Conservation (phyloP, 2,797 vertebrate genomes). For the Hippopotamyrus pictus region DNA sequence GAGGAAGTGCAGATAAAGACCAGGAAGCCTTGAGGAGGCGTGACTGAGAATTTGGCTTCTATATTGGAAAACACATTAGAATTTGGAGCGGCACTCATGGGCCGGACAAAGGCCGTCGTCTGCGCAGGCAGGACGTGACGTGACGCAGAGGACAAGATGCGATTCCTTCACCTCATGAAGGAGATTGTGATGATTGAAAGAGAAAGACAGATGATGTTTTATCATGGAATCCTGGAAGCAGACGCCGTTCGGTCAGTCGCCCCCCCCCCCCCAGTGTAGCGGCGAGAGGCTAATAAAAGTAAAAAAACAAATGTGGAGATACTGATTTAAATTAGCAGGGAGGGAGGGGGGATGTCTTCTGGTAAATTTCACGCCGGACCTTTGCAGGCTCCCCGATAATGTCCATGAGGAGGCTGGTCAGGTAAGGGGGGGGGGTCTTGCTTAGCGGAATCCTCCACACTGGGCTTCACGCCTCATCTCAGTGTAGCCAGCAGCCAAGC, state of each 20-base stretch:
- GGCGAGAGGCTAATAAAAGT: neutral
- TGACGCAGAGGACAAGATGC: neutral
- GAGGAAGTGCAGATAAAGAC: conserved; percentile 8
- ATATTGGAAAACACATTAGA: neutral
- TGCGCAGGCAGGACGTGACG: neutral
- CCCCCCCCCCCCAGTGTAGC: neutral
- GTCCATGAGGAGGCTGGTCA: neutral
- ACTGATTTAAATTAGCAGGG: neutral
- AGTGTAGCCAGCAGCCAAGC: neutral
- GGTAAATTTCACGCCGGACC: neutral
- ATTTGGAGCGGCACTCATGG: neutral
- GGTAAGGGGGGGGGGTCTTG: neutral
- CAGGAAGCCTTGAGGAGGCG: neutral
- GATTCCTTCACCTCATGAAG: neutral
- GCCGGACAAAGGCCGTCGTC: neutral
- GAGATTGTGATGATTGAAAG: neutral
- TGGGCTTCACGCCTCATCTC: neutral
- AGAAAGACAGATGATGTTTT: neutral
- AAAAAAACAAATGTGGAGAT: neutral
- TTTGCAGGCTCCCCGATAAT: neutral
- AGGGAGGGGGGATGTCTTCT: neutral
- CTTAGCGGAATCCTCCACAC: neutral
- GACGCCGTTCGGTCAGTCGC: too few relatives aligned
- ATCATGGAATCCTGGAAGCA: neutral
- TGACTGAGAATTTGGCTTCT: neutral